A percentile compares a stretch with the other conserved stretches of the same genome.
Evolutionary conservation across 2,113 vertebrate genomes (phyloP).

Genomic region (Cynoglossus semilaevis): DNA sequence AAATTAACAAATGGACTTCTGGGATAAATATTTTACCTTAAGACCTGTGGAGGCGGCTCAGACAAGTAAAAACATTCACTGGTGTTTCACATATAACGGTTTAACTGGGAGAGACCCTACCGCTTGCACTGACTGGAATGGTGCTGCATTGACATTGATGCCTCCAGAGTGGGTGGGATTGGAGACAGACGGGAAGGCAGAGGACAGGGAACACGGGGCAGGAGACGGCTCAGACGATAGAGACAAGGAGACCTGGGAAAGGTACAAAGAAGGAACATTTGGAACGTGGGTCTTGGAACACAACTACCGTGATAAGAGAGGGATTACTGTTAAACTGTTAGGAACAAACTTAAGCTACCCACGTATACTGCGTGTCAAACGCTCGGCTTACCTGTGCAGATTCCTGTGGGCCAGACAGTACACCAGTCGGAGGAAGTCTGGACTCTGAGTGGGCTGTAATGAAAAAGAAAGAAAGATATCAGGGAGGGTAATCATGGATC

Average conservation of each 20-base stretch:
- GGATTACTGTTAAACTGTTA: too few species aligned
- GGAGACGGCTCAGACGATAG: slow-evolving; percentile 87
- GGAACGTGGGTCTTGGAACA: too few species aligned
- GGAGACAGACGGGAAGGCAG: slow-evolving; percentile 91
- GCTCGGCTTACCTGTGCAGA: slow-evolving; percentile 83
- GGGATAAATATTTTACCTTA: too few species aligned
- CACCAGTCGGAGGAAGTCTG: slow-evolving; percentile 84
- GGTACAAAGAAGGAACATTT: slow-evolving; percentile 4
- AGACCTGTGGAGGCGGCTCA: too few species aligned
- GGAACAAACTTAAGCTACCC: too few species aligned
- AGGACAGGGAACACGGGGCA: slow-evolving; percentile 85
- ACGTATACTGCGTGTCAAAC: too few species aligned
- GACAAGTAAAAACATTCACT: too few species aligned
- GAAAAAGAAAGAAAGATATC: neutral
- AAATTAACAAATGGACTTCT: too few species aligned
- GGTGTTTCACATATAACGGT: neutral
- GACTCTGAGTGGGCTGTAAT: slow-evolving; percentile 84
- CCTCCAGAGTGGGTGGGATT: slow-evolving; percentile 93
- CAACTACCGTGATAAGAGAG: too few species aligned
- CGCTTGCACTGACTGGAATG: slow-evolving; percentile 99
- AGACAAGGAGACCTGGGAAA: slow-evolving; percentile 84
- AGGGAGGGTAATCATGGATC: too few species aligned
- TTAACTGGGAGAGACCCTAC: slow-evolving; percentile 72
- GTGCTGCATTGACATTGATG: slow-evolving; percentile 98
- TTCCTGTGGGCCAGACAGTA: slow-evolving; percentile 86